Conservation (phyloP, 1,140 invertebrate species). For the Thaumatotibia leucotreta region DNA sequence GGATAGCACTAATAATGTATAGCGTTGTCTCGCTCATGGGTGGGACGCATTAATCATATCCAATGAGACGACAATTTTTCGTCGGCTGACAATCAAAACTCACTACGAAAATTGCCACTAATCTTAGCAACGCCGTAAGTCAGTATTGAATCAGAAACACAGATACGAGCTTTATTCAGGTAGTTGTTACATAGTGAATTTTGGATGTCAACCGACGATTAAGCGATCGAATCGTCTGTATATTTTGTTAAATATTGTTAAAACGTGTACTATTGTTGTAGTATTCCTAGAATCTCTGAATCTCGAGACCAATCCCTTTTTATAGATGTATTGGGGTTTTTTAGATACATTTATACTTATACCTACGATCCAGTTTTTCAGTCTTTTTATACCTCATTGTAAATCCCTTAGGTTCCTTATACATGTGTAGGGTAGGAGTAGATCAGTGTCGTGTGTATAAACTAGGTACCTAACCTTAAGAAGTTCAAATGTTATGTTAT, state of each 20-base stretch:
- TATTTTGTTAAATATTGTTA: slow-evolving; percentile 72
- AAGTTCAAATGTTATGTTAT: slow-evolving; percentile 11
- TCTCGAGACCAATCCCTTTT: slow-evolving; percentile 71
- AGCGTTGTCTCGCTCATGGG: too few species aligned
- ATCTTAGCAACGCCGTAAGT: too few species aligned
- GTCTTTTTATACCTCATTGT: slow-evolving; percentile 67
- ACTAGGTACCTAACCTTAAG: slow-evolving; percentile 17
- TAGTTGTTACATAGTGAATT: too few species aligned
- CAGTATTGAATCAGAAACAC: too few species aligned
- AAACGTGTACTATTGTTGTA: slow-evolving; percentile 57
- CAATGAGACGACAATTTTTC: too few species aligned
- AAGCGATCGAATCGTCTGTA: slow-evolving; percentile 43
- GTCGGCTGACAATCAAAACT: too few species aligned
- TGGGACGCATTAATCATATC: too few species aligned
- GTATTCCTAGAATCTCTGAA: slow-evolving; percentile 61
- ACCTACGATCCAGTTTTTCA: slow-evolving; percentile 65
- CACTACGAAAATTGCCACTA: too few species aligned
- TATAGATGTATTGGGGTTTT: slow-evolving; percentile 64
- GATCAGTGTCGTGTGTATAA: slow-evolving; percentile 23
- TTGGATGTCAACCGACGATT: background rate
- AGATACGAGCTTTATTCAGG: too few species aligned
- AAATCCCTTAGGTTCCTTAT: slow-evolving; percentile 57
- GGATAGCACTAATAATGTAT: too few species aligned
- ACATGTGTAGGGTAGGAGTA: slow-evolving; percentile 50
- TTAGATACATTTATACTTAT: slow-evolving; percentile 67